Evolutionary conservation across 2,888 invertebrate species (phyloP).

Genomic region (Xanthia togata): DNA sequence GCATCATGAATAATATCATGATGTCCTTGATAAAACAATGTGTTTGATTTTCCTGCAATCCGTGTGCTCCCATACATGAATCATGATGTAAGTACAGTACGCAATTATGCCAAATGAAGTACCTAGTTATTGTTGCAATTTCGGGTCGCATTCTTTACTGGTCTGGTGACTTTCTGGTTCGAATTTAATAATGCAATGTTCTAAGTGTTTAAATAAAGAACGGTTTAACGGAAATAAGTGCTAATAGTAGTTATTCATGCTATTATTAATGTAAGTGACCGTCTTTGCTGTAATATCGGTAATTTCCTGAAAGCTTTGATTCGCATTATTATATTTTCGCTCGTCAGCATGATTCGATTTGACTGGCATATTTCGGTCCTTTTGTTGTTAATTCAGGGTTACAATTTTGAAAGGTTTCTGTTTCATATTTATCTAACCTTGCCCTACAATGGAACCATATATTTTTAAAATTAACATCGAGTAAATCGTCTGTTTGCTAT

Average conservation of each 20-base stretch:
- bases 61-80: constrained; percentile 43
- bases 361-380: constrained; percentile 54
- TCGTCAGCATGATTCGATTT: constrained; percentile 56
- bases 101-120: constrained; percentile 36
- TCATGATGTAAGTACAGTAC: constrained; percentile 59
- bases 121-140: constrained; percentile 44
- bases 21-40: constrained; percentile 47
- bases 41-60: constrained; percentile 46
- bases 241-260: constrained; percentile 35
- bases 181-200: constrained; percentile 39
- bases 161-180: constrained; percentile 53
- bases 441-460: constrained; percentile 30
- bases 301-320: constrained; percentile 65
- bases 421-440: constrained; percentile 44
- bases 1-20: constrained; percentile 50
- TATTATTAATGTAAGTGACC: constrained; percentile 28
- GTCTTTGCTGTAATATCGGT: constrained; percentile 52
- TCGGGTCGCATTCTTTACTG: constrained; percentile 57
- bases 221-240: constrained; percentile 21
- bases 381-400: constrained; percentile 30
- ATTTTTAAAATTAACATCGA: constrained; percentile 19
- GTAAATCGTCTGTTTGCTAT: constrained; percentile 22
- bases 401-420: constrained; percentile 22
- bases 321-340: constrained; percentile 28
- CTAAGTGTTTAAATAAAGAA: constrained; percentile 36